Base-by-base conservation (phyloP, 2,113 vertebrate genomes). In the Xiphophorus hellerii region DNA sequence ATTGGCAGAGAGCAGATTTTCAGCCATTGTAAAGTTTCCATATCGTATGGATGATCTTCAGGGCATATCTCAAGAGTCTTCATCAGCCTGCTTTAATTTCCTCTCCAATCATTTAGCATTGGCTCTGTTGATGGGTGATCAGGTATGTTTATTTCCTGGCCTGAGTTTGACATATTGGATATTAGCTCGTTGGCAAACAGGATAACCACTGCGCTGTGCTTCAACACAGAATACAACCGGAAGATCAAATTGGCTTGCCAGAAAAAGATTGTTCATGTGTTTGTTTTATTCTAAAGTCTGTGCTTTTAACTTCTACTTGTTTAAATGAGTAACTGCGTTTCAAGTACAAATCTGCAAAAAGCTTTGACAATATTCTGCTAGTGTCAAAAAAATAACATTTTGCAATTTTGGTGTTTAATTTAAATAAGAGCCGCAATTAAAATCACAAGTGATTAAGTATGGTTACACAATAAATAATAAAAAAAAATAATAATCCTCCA, bases 31-130 rank as follows among this genome's bases (percentile, higher is more conserved):
- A 30, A 73, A 51, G 76, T 51, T 67, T 77, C 72, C 14, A 10
- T 85, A 86, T 89, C 77, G 25, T 69, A 30, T 37, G 42, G 33
- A 22, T 62, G 61, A 90, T 92, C 90, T 85, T 31, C 14, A 39
- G 80, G 44, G 71, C 72, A 68, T 31, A 74, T 85, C 82, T 90
- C 68, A 77, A 82, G 78, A 87, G 87, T 76, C 82, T 73, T 74
- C 76, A 84, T 85, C 86, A 80, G 77, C 78, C 30, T 31, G 44
- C 68, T 81, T 84, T 90, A 51, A 93, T 92, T 92, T 91, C 90
- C 89, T 86, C 68, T 83, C 72, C 78, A 78, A 39, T 81, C 75
- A 80, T 86, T 85, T 64, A 48, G 20, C 1, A 0, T 51, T 33
- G 60, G 62, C 30, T 72, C 37, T 67, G 12, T 33, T 60, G 62